Conservation (phyloP, 92 coral and sea anemone species). For the Heliopora coerulea region DNA sequence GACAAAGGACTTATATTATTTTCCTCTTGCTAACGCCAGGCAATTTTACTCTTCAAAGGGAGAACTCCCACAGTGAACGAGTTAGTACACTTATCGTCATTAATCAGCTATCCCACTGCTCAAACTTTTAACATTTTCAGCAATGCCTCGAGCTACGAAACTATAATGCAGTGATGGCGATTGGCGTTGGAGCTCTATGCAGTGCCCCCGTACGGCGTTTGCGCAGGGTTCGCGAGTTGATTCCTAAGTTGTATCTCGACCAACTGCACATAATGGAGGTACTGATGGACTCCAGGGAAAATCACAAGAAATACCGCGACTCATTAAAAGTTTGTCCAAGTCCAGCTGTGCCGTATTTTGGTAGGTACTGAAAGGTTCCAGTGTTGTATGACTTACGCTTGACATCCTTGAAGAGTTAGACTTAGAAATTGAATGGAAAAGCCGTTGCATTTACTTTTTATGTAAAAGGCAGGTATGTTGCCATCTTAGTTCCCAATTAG, state of each 20-base stretch:
- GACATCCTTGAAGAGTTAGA: no score
- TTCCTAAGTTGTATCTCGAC: slow-evolving; percentile 74
- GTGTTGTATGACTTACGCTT: no score
- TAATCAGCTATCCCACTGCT: no score
- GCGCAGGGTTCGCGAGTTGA: slow-evolving; percentile 69
- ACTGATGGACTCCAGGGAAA: slow-evolving; percentile 92
- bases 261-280: slow-evolving; percentile 84
- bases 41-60: no score
- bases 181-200: slow-evolving; percentile 90
- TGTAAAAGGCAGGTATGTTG: no score
- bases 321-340: slow-evolving; percentile 83
- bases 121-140: slow-evolving; percentile 39
- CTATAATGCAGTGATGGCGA: slow-evolving; percentile 95
- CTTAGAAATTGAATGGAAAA: no score
- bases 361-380: slow-evolving; percentile 47
- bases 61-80: neutral
- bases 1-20: no score
- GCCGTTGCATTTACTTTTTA: no score
- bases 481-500: no score
- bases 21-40: no score
- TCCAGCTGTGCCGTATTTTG: slow-evolving; percentile 98
- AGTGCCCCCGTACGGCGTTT: slow-evolving; percentile 90
- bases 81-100: no score
- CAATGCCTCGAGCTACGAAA: slow-evolving; percentile 93
- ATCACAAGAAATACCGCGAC: slow-evolving; percentile 86